Evolutionary conservation across 2,888 invertebrate species (phyloP).

Genomic region (Zaprionus lineosus): DNA sequence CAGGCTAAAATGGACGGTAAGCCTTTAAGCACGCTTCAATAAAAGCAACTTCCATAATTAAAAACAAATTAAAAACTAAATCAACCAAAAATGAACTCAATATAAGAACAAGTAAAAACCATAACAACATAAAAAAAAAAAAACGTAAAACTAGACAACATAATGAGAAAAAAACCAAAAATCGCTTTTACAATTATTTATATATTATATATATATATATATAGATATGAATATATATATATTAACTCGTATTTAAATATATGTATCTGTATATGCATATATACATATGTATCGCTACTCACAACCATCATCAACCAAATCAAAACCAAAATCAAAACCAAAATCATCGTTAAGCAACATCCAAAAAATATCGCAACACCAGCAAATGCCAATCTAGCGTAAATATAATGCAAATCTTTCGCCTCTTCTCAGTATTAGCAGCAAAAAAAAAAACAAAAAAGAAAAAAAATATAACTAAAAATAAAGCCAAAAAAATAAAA

Average conservation of each 20-base stretch:
- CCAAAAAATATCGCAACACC: slow-evolving; percentile 63
- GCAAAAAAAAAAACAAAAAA: slow-evolving; percentile 33
- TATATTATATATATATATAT: slow-evolving; percentile 76
- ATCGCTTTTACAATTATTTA: slow-evolving; percentile 75
- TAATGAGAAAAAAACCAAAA: slow-evolving; percentile 39
- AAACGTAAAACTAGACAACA: slow-evolving; percentile 18
- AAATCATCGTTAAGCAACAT: slow-evolving; percentile 74
- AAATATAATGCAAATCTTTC: slow-evolving; percentile 67
- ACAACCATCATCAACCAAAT: slow-evolving; percentile 66
- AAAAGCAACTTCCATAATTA: slow-evolving; percentile 71
- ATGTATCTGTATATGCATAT: slow-evolving; percentile 75
- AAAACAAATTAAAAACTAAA: slow-evolving; percentile 45
- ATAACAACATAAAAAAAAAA: slow-evolving; percentile 26
- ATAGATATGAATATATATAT: slow-evolving; percentile 75
- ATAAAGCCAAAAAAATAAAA: slow-evolving; percentile 7
- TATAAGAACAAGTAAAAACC: slow-evolving; percentile 52
- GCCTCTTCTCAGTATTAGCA: slow-evolving; percentile 56
- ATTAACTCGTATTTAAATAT: slow-evolving; percentile 77
- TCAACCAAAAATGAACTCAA: slow-evolving; percentile 60
- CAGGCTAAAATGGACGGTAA: slow-evolving; percentile 85
- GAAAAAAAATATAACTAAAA: slow-evolving; percentile 11
- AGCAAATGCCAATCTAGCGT: slow-evolving; percentile 67
- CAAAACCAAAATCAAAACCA: slow-evolving; percentile 55
- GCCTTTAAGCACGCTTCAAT: slow-evolving; percentile 81
- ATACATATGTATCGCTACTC: slow-evolving; percentile 77